Conservation (phyloP, 92 coral and sea anemone species). For the Nematostella vectensis region DNA sequence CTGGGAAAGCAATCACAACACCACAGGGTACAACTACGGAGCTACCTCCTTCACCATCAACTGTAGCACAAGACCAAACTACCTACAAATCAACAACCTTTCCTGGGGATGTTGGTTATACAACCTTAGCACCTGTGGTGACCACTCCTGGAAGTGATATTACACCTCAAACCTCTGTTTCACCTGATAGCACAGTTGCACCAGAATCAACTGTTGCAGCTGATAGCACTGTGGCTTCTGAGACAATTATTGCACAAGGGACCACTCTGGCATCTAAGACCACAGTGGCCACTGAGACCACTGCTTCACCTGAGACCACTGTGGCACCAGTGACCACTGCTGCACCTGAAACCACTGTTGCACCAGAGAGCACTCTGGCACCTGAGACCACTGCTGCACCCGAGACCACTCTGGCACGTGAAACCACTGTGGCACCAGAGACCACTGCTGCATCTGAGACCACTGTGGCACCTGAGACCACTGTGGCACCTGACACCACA, state of each 20-base stretch:
- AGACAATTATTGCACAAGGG: too few relatives aligned
- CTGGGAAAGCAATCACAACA: too few relatives aligned
- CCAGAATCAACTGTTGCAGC: too few relatives aligned
- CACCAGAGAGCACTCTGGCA: neutral
- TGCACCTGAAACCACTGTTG: neutral
- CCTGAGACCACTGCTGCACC: conserved; percentile 1
- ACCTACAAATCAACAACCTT: neutral
- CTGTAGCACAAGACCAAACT: neutral
- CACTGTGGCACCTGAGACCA: too few relatives aligned
- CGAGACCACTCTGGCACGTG: too few relatives aligned
- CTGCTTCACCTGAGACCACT: conserved; percentile 1
- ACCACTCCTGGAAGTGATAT: neutral
- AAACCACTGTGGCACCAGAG: too few relatives aligned
- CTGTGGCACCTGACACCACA: too few relatives aligned
- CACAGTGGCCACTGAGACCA: neutral
- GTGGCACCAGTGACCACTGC: neutral
- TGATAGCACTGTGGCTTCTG: neutral
- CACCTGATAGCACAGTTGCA: conserved; percentile 8
- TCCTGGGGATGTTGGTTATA: neutral
- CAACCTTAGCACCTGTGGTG: conserved; percentile 1
- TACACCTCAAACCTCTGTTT: neutral
- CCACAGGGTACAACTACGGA: neutral
- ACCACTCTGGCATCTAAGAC: neutral
- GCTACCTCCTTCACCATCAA: neutral
- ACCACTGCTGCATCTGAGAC: too few relatives aligned